Percentiles rank a stretch among this genome's conserved stretches.
These are phyloP conservation scores for Drosophila suzukii DNA, from an alignment of 1,140 invertebrate species.

Conservation along the genomic window DNA sequence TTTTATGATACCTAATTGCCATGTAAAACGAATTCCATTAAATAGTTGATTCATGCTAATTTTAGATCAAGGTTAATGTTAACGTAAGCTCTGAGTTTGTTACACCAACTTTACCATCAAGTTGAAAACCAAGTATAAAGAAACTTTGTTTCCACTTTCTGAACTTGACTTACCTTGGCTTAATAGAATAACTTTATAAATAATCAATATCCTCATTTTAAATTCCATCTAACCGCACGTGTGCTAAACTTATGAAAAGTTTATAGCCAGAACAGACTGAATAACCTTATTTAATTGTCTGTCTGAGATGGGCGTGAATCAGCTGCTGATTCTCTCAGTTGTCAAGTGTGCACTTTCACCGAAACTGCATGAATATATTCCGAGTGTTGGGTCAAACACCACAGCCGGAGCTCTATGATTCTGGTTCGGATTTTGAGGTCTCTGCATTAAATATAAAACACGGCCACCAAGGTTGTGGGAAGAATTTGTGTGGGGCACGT, in stretches of 20 bases:
- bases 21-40: conserved; percentile 4
- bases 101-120: background rate
- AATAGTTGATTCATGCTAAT: background rate
- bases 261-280: background rate
- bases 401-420: conserved; percentile 6
- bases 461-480: conserved; percentile 44
- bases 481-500: conserved; percentile 34
- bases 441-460: conserved; percentile 28
- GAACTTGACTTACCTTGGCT: conserved; percentile 1
- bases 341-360: conserved; percentile 67
- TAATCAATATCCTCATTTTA: background rate
- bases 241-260: background rate
- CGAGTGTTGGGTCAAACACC: conserved; percentile 5
- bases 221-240: conserved; percentile 3
- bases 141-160: background rate
- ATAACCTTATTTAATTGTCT: conserved; percentile 1
- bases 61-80: background rate
- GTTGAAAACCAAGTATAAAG: background rate
- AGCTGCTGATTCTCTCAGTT: conserved; percentile 60
- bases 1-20: conserved; percentile 7
- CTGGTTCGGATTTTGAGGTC: conserved; percentile 4
- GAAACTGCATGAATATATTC: conserved; percentile 69
- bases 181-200: background rate
- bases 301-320: conserved; percentile 7
- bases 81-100: background rate